Evolutionary conservation across 2,888 invertebrate species (phyloP), one percentile per base, ranked within the genome.

Genomic region (Cosmopolites sordidus): DNA sequence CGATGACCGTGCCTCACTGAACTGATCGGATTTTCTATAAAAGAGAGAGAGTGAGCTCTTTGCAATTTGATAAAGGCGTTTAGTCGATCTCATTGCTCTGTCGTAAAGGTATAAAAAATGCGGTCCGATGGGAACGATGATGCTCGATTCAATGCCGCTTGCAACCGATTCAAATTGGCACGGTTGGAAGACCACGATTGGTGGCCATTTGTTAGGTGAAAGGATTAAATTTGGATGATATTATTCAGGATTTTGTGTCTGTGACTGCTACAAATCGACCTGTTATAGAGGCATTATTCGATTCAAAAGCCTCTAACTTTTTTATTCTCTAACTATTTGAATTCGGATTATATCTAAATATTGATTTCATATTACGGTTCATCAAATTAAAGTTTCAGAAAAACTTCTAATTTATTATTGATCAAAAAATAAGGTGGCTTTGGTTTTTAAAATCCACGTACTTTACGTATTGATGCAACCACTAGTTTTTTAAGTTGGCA

Each of bases 1-100:
- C 66, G 67, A 66, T 66, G 67, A 63, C 65, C 65, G 64, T 65
- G 66, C 66, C 60, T 62, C 62, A 62, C 60, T 65, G 67, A 64
- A 65, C 68, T 70, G 71, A 72, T 71, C 70, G 67, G 71, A 72
- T 71, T 72, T 70, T 68, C 67, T 71, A 71, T 70, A 70, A 71
- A 70, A 71, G 69, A 66, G 70, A 65, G 66, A 68, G 69, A 70
- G 71, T 70, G 71, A 69, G 70, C 64, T 68, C 66, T 66, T 67
- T 68, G 68, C 67, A 22, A 22, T 22, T 22, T 22, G 22, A 22
- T 22, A 22, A 22, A 22, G 22, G 22, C 22, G 4, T 22, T 22
- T 22, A 22, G 22, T 22, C 22, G 22, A 22, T 22, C 22, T 22
- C 22, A 22, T 22, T 22, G 22, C 22, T 22, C 22, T 63, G 61